phyloP scores from a whole-genome alignment of 2,888 invertebrate genomes.

The Pammene aurita region DNA sequence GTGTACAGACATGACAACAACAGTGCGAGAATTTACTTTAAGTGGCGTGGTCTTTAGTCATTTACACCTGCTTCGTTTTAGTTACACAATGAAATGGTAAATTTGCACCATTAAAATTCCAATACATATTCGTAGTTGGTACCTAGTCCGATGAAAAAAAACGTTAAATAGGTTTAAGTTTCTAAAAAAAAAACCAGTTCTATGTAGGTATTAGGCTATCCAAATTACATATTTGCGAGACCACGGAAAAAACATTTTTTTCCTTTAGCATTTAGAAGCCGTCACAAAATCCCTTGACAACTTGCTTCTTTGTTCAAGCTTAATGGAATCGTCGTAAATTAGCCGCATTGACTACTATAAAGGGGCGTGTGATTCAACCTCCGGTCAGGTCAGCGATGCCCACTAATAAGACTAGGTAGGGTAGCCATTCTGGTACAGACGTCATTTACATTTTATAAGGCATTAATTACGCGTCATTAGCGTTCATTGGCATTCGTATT shows the following conservation, averaged over 20 bases:
- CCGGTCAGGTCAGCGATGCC: slow-evolving; percentile 2
- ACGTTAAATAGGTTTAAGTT: too few species aligned
- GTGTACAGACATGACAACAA: not conserved
- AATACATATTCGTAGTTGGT: too few species aligned
- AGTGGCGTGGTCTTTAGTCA: not conserved
- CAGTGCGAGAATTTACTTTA: not conserved
- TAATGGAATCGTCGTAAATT: slow-evolving; percentile 26
- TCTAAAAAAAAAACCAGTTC: too few species aligned
- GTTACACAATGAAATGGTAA: not conserved
- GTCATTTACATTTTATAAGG: not conserved
- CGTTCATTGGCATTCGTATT: not conserved
- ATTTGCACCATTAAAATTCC: too few species aligned
- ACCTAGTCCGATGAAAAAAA: too few species aligned
- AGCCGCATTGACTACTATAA: slow-evolving; percentile 18
- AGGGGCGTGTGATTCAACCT: slow-evolving; percentile 24
- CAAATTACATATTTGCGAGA: too few species aligned
- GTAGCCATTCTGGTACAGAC: not conserved
- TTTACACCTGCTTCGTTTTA: too few species aligned
- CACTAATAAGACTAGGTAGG: slow-evolving; percentile 4
- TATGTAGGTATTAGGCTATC: too few species aligned
- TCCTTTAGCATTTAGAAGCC: too few species aligned
- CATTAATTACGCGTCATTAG: not conserved
- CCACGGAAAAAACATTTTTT: too few species aligned
- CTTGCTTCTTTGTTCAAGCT: slow-evolving; percentile 18
- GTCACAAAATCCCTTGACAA: not conserved